Evolutionary conservation across 2,888 invertebrate species (phyloP).

Genomic region (Lacanobia wlatinum): DNA sequence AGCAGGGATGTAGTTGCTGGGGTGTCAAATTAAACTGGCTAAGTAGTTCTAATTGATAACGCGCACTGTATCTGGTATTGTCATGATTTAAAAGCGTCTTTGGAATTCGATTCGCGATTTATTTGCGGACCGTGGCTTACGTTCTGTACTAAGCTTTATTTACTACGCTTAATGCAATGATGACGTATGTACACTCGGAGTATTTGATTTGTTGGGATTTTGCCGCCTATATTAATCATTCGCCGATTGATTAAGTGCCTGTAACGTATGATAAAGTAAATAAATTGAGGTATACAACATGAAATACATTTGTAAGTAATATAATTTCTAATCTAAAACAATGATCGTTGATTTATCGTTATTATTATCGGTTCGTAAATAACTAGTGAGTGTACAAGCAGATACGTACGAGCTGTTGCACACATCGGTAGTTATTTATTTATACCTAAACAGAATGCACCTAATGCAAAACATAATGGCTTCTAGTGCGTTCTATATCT

Average conservation of each 20-base stretch:
- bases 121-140: conserved; percentile 72
- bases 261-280: conserved; percentile 46
- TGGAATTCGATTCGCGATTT: conserved; percentile 81
- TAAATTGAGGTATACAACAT: conserved; percentile 41
- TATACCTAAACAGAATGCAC: conserved; percentile 29
- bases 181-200: conserved; percentile 47
- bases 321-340: conserved; percentile 57
- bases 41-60: conserved; percentile 86
- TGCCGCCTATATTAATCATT: conserved; percentile 54
- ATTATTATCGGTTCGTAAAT: conserved; percentile 49
- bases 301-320: conserved; percentile 54
- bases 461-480: conserved; percentile 24
- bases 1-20: background rate
- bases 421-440: conserved; percentile 9
- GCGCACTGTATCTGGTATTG: conserved; percentile 84
- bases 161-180: conserved; percentile 55
- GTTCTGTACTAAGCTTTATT: conserved; percentile 70
- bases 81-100: conserved; percentile 85
- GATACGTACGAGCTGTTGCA: conserved; percentile 29
- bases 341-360: conserved; percentile 49
- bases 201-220: conserved; percentile 57
- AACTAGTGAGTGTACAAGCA: conserved; percentile 24
- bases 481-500: background rate
- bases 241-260: conserved; percentile 52
- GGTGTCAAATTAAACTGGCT: conserved; percentile 57